These are phyloP conservation scores for Speoplatyrhinus poulsoni DNA, from an alignment of 2,113 vertebrate species.

Conservation along the genomic window DNA sequence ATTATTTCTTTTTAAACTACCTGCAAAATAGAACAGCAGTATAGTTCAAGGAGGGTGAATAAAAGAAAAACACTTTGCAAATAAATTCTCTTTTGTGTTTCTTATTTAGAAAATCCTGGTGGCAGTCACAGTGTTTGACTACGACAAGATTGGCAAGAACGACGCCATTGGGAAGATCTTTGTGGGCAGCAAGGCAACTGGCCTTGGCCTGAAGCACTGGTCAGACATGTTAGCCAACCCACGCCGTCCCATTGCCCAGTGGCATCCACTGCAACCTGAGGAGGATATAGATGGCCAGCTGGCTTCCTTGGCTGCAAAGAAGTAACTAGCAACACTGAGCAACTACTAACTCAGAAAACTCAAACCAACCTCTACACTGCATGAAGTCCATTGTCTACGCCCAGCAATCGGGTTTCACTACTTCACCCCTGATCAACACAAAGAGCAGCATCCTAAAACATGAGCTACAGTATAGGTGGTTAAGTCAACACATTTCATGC, in stretches of 20 bases:
- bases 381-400: constrained; percentile 71
- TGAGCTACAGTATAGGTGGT: constrained; percentile 45
- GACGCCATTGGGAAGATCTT: constrained; percentile 98
- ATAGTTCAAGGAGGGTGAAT: no score
- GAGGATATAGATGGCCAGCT: constrained; percentile 90
- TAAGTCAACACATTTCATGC: constrained; percentile 50
- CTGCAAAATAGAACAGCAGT: no score
- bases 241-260: constrained; percentile 95
- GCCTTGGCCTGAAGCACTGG: constrained; percentile 96
- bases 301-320: constrained; percentile 85
- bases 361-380: constrained; percentile 60
- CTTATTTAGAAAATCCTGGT: constrained; percentile 92
- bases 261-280: constrained; percentile 94
- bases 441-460: constrained; percentile 62
- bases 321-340: constrained; percentile 78
- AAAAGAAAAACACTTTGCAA: no score
- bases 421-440: constrained; percentile 61
- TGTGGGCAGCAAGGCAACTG: constrained; percentile 87
- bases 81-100: background rate
- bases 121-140: constrained; percentile 96
- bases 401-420: constrained; percentile 40
- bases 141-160: constrained; percentile 98
- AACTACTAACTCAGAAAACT: constrained; percentile 64
- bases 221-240: constrained; percentile 98
- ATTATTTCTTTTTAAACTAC: no score